Conservation (phyloP, 2,113 vertebrate species). For the Brachionichthys hirsutus region DNA sequence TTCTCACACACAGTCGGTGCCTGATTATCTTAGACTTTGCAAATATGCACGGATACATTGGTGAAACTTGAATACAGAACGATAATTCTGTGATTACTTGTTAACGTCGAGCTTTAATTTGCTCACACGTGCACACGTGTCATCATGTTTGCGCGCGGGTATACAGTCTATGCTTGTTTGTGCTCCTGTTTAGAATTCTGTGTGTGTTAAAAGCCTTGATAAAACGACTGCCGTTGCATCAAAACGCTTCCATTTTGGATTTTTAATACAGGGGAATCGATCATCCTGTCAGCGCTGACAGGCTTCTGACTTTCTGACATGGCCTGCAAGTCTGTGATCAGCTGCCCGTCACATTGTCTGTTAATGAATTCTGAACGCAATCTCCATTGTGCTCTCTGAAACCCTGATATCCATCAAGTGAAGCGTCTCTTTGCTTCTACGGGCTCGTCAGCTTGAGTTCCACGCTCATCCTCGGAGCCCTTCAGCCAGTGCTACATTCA, state of each 20-base stretch:
- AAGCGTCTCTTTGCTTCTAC: slow-evolving; percentile 12
- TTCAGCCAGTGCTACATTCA: slow-evolving; percentile 53
- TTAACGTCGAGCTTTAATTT: slow-evolving; percentile 9
- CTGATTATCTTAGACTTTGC: neutral
- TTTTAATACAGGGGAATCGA: slow-evolving; percentile 47
- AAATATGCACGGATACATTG: slow-evolving; percentile 27
- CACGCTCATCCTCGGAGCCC: neutral
- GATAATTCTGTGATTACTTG: slow-evolving; percentile 3
- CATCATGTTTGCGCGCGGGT: slow-evolving; percentile 14
- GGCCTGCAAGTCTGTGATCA: slow-evolving; percentile 58
- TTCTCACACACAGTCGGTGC: neutral
- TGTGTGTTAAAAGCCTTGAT: slow-evolving; percentile 28
- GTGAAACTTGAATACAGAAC: slow-evolving; percentile 24
- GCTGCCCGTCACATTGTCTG: slow-evolving; percentile 43
- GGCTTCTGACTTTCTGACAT: slow-evolving; percentile 42
- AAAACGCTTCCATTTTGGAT: slow-evolving; percentile 36
- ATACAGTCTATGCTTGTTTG: slow-evolving; percentile 7
- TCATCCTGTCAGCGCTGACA: slow-evolving; percentile 47
- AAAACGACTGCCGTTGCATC: slow-evolving; percentile 33
- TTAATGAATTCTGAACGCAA: slow-evolving; percentile 45
- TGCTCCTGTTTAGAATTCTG: slow-evolving; percentile 4
- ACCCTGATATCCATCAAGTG: slow-evolving; percentile 37
- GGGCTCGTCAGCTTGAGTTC: slow-evolving; percentile 26
- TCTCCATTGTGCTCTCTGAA: slow-evolving; percentile 32
- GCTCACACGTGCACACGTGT: slow-evolving; percentile 10